These are phyloP conservation scores for Borostomias antarcticus DNA, from an alignment of 2,797 vertebrate genomes.

Conservation along the genomic window DNA sequence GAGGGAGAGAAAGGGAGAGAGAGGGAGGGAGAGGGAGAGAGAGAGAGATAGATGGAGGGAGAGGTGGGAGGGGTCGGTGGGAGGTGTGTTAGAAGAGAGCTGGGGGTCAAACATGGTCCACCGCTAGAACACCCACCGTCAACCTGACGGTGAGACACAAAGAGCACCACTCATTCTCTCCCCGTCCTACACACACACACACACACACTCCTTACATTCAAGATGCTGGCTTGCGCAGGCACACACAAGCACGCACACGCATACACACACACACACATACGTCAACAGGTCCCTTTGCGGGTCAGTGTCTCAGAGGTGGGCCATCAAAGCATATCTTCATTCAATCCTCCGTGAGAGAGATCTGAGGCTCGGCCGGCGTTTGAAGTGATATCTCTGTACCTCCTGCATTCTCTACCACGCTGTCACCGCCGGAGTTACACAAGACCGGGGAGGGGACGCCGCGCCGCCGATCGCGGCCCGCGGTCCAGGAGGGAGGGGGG, in stretches of 20 bases:
- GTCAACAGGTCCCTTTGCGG: conserved; percentile 69
- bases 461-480: too few relatives aligned
- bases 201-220: conserved; percentile 27
- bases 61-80: background rate
- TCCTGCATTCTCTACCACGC: conserved; percentile 60
- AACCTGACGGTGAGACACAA: background rate
- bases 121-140: background rate
- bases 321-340: conserved; percentile 75
- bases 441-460: background rate
- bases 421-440: conserved; percentile 71
- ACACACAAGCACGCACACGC: background rate
- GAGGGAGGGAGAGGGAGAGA: background rate
- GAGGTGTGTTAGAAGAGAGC: background rate
- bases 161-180: background rate
- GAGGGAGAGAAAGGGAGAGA: background rate
- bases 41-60: background rate
- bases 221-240: too few relatives aligned
- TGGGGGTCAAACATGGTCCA: background rate
- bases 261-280: conserved; percentile 1
- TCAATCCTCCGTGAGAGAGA: conserved; percentile 63
- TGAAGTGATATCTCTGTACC: conserved; percentile 77
- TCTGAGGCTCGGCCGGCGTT: conserved; percentile 61
- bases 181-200: conserved; percentile 15
- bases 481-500: too few relatives aligned
- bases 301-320: conserved; percentile 64